These are phyloP conservation scores for human DNA, from an alignment of 2,113 vertebrate genomes.

Conservation along the genomic window GRCh38 chr4:77775501-77776000, in stretches of 20 bases:
- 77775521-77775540: neutral
- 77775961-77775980: conserved; percentile 45
- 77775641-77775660: neutral
- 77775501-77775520: neutral
- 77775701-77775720: conserved; percentile 8
- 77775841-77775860: conserved; percentile 50
- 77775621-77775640: neutral
- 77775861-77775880: neutral
- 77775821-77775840: conserved; percentile 18
- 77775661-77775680: conserved; percentile 13
- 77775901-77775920: neutral
- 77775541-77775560: conserved; percentile 11
- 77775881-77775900: neutral
- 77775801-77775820: neutral
- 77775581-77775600: conserved; percentile 31
- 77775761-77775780: neutral
- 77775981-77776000: conserved; percentile 6
- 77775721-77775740: neutral
- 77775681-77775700: neutral
- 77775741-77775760: neutral
- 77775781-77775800: conserved; percentile 21
- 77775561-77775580: neutral
- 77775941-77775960: neutral
- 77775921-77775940: conserved; percentile 8
- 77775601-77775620: conserved; percentile 39